Conservation (phyloP, 2,797 vertebrate genomes). For the Huso huso region DNA sequence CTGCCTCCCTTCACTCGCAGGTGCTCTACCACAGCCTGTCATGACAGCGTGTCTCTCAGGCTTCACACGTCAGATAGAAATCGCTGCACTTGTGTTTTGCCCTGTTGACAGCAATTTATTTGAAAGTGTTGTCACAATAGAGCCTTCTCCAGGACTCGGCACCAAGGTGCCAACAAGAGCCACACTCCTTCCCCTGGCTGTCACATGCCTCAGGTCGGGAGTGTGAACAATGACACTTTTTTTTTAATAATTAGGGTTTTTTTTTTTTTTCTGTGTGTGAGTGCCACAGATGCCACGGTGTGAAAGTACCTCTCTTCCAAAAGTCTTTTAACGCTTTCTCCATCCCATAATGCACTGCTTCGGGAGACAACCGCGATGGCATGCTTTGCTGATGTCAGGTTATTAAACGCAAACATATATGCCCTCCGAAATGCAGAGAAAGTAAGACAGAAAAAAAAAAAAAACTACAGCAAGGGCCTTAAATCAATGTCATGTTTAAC, state of each 20-base stretch:
- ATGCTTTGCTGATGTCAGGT: slow-evolving; percentile 32
- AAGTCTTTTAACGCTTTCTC: neutral
- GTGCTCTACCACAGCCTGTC: slow-evolving; percentile 85
- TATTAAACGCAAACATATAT: slow-evolving; percentile 37
- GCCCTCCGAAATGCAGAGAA: neutral
- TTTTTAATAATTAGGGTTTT: slow-evolving; percentile 33
- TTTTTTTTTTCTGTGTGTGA: neutral
- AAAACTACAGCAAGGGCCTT: slow-evolving; percentile 2
- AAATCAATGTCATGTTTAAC: neutral
- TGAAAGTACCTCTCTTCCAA: neutral
- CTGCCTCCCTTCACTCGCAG: slow-evolving; percentile 83
- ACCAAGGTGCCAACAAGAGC: slow-evolving; percentile 73
- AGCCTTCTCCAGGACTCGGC: slow-evolving; percentile 81
- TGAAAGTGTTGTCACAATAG: slow-evolving; percentile 98
- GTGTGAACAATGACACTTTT: slow-evolving; percentile 46
- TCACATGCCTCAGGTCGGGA: slow-evolving; percentile 65
- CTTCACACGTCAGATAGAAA: slow-evolving; percentile 94
- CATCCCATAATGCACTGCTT: neutral
- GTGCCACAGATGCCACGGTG: slow-evolving; percentile 10
- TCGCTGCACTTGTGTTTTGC: slow-evolving; percentile 92
- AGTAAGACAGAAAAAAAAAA: slow-evolving; percentile 15
- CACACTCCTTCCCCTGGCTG: slow-evolving; percentile 53
- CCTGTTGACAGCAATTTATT: slow-evolving; percentile 99
- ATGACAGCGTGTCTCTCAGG: slow-evolving; percentile 88
- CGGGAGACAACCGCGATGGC: slow-evolving; percentile 30